phyloP scores from a whole-genome alignment of 2,113 vertebrate genomes.

The Lepus americanus region DNA sequence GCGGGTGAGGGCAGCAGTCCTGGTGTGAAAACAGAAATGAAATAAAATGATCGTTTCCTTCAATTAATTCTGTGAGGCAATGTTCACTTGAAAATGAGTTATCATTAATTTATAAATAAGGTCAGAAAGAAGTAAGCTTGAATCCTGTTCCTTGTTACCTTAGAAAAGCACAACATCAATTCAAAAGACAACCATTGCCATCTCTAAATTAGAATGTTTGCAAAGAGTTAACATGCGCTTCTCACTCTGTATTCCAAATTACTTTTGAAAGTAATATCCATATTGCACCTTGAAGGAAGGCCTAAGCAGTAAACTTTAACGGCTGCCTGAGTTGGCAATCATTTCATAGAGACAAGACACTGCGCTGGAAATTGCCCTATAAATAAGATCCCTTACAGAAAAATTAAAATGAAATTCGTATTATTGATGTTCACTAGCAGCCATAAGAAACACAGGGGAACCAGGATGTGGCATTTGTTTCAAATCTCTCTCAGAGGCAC shows the following conservation, averaged over 20 bases:
- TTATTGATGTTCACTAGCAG: conserved; percentile 88
- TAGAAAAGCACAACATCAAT: conserved; percentile 55
- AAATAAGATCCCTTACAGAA: conserved; percentile 90
- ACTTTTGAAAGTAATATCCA: conserved; percentile 88
- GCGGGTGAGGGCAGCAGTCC: not conserved
- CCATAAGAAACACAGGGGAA: conserved; percentile 85
- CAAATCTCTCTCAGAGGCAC: conserved; percentile 83
- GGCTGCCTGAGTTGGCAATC: conserved; percentile 88
- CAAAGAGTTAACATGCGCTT: conserved; percentile 83
- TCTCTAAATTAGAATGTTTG: conserved; percentile 13
- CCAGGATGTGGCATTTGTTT: conserved; percentile 86
- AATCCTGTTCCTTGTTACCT: not conserved
- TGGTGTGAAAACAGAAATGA: conserved; percentile 13
- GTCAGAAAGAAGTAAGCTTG: conserved; percentile 31
- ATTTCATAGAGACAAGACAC: conserved; percentile 90
- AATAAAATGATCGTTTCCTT: conserved; percentile 70
- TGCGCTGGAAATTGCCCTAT: conserved; percentile 89
- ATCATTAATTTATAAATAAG: conserved; percentile 64
- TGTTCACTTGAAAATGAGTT: not conserved
- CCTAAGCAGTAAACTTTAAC: conserved; percentile 91
- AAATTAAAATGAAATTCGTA: conserved; percentile 91
- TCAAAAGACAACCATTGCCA: conserved; percentile 61
- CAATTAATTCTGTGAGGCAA: conserved; percentile 71
- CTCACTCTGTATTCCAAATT: conserved; percentile 84
- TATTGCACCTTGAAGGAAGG: conserved; percentile 89